phyloP scores from a whole-genome alignment of 2,113 vertebrate species.

The Embiotoca jacksoni region DNA sequence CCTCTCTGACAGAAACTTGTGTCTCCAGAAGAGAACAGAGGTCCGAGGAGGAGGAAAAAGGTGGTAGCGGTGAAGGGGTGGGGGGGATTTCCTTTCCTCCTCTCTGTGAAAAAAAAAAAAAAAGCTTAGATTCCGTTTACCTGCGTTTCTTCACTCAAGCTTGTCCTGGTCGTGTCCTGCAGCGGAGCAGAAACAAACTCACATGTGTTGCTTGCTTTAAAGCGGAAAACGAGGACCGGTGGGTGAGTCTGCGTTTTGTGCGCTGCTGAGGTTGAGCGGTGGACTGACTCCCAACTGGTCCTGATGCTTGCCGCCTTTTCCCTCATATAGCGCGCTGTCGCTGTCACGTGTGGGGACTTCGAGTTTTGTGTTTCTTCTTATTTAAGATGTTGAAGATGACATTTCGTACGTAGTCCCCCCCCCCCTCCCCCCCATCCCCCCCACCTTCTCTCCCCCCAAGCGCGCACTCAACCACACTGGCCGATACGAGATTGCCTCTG shows the following conservation, averaged over 20 bases:
- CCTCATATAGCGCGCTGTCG: constrained; percentile 81
- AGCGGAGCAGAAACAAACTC: constrained; percentile 51
- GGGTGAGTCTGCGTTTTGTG: constrained; percentile 64
- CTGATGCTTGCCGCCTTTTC: constrained; percentile 84
- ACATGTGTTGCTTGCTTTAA: constrained; percentile 56
- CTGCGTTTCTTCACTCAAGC: constrained; percentile 64
- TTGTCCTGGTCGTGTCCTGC: constrained; percentile 43
- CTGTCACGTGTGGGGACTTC: constrained; percentile 84
- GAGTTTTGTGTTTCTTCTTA: constrained; percentile 66
- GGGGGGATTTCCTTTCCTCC: constrained; percentile 33
- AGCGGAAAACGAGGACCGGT: constrained; percentile 46
- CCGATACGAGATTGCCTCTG: constrained; percentile 65
- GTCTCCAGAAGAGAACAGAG: constrained; percentile 70
- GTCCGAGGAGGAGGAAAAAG: constrained; percentile 64
- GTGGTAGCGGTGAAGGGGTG: constrained; percentile 39
- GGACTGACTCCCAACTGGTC: constrained; percentile 80
- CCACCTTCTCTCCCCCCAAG: not conserved
- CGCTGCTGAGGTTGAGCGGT: constrained; percentile 68
- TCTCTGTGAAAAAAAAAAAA: constrained; percentile 6
- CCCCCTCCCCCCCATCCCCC: not conserved
- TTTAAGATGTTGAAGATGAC: constrained; percentile 81
- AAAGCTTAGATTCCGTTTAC: constrained; percentile 70
- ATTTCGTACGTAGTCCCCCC: constrained; percentile 49
- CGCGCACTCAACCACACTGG: constrained; percentile 43
- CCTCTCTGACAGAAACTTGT: constrained; percentile 75